Evolutionary conservation across 2,888 invertebrate species (phyloP).

Genomic region (Drymonia ruficornis): DNA sequence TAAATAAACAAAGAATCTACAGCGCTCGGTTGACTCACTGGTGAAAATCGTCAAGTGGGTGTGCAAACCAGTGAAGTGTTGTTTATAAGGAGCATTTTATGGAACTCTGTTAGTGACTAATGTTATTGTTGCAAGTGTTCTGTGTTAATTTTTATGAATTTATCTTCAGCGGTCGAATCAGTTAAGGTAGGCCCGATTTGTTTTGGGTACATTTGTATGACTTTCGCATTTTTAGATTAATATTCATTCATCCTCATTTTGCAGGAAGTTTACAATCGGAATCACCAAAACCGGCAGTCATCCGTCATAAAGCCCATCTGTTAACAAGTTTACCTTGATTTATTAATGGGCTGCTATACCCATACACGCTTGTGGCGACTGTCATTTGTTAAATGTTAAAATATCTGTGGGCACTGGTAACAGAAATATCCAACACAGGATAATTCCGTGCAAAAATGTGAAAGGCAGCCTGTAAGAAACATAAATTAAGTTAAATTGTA

Average conservation of each 20-base stretch:
- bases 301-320: constrained; percentile 48
- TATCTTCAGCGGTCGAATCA: neutral
- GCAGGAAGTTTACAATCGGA: constrained; percentile 14
- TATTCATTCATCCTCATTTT: neutral
- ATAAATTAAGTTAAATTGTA: neutral
- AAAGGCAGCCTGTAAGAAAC: constrained; percentile 1
- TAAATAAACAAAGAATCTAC: constrained; percentile 66
- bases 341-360: constrained; percentile 39
- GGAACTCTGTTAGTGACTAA: constrained; percentile 24
- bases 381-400: constrained; percentile 9
- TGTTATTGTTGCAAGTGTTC: constrained; percentile 22
- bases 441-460: neutral
- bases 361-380: constrained; percentile 22
- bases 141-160: constrained; percentile 13
- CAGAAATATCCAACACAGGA: neutral
- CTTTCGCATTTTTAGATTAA: neutral
- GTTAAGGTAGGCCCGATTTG: neutral
- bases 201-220: neutral
- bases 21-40: constrained; percentile 53
- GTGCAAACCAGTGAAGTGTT: constrained; percentile 26
- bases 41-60: constrained; percentile 30
- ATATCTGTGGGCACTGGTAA: too few species aligned
- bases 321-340: constrained; percentile 51
- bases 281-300: constrained; percentile 34
- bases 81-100: constrained; percentile 19